phyloP scores from a whole-genome alignment of 2,113 vertebrate genomes.

The Taurulus bubalis region DNA sequence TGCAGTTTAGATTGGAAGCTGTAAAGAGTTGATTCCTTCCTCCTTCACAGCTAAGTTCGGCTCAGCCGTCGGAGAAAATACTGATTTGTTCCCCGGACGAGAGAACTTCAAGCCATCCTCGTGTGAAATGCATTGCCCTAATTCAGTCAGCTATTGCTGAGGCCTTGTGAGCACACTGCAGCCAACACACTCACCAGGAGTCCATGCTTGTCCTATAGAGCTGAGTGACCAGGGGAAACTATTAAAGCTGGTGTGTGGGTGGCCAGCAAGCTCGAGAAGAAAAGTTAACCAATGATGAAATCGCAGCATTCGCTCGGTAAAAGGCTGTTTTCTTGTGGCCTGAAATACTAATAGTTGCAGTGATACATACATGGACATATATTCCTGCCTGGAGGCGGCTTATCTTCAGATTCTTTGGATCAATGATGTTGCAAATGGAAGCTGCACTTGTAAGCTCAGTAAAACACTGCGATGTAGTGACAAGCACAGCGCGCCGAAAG shows the following conservation, averaged over 20 bases:
- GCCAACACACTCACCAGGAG: conserved; percentile 28
- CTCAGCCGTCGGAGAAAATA: conserved; percentile 1
- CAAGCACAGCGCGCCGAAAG: conserved; percentile 27
- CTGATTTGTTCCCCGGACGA: conserved; percentile 24
- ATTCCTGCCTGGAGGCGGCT: neutral
- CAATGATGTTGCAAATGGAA: neutral
- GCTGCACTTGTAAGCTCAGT: neutral
- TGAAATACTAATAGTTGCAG: neutral
- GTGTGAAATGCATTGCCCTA: conserved; percentile 19
- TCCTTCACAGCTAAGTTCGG: neutral
- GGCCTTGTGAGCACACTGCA: conserved; percentile 25
- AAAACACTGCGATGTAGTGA: conserved; percentile 8
- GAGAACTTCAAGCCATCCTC: conserved; percentile 13
- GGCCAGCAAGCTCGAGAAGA: conserved; percentile 6
- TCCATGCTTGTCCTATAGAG: conserved; percentile 39
- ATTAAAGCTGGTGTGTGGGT: conserved; percentile 40
- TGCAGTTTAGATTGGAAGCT: neutral
- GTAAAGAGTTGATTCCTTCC: neutral
- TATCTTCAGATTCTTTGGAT: neutral
- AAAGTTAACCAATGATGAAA: neutral
- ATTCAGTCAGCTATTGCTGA: conserved; percentile 37
- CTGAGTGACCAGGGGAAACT: conserved; percentile 44
- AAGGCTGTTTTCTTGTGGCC: neutral
- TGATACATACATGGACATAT: neutral
- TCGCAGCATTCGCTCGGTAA: neutral